These are phyloP conservation scores for Channa argus DNA, from an alignment of 2,113 vertebrate species.

Conservation along the genomic window DNA sequence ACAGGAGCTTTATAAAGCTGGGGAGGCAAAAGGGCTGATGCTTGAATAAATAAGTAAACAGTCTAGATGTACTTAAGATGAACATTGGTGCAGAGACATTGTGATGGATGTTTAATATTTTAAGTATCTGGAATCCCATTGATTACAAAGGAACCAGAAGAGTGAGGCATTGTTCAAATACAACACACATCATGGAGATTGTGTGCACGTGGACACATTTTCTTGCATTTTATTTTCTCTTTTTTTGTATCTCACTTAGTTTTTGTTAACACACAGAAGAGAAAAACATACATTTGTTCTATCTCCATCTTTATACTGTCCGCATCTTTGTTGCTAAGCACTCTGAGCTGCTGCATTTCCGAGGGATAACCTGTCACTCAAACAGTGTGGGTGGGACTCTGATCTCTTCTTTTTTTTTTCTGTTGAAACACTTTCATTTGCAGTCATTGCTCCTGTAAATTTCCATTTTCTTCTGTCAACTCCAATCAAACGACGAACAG, in stretches of 20 bases:
- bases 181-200: not conserved
- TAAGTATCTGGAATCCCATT: slow-evolving; percentile 29
- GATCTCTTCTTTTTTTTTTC: not conserved
- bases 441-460: not conserved
- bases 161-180: not conserved
- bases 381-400: not conserved
- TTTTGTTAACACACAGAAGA: not conserved
- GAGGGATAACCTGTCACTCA: slow-evolving; percentile 11
- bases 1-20: slow-evolving; percentile 49
- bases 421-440: slow-evolving; percentile 6
- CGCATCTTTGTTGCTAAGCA: not conserved
- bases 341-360: not conserved
- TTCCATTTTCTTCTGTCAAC: not conserved
- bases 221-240: not conserved
- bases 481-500: not conserved
- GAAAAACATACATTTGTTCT: slow-evolving; percentile 2
- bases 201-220: not conserved
- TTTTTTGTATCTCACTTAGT: not conserved
- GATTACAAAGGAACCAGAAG: slow-evolving; percentile 1
- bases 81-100: slow-evolving; percentile 40
- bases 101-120: slow-evolving; percentile 53
- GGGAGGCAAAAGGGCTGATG: slow-evolving; percentile 44
- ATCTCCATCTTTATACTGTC: not conserved
- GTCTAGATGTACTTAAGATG: slow-evolving; percentile 58
- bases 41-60: slow-evolving; percentile 77